Evolutionary conservation across 2,888 invertebrate genomes (phyloP), one percentile per base, ranked within the genome.

Genomic region (Odontocolon sp.): DNA sequence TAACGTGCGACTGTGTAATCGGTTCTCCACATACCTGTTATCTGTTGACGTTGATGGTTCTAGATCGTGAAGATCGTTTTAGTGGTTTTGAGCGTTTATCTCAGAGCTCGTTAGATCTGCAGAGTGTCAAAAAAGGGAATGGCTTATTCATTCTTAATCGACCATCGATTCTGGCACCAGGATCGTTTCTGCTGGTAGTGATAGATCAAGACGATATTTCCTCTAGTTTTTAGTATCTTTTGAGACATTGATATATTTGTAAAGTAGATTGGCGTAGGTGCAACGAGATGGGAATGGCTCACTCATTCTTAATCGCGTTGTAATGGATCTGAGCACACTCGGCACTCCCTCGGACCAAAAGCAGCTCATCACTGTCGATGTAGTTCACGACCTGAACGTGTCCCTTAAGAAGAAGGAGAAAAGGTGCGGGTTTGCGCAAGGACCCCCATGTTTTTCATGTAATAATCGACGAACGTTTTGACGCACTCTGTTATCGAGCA

Each of bases 221-320:
- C 23, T 2, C 18, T n/a, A n/a, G n/a, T n/a, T n/a, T n/a, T n/a
- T n/a, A n/a, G 9, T 36, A 28, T 3, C 31, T 28, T 28, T 28
- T 28, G 9, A 9, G 52, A 21, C 11, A 11, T 11, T 11, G 31
- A 28, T 18, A 18, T 8, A 31, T 16, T 40, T 38, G 23, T 26
- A 21, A 38, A 57, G 26, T 14, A 11, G 31, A 9, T 3, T 6
- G 33, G 36, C 2, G 11, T 36, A 23, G 57, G 33, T 47, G 45
- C 28, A 16, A 14, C 11, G 63, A 14, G 26, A 28, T 33, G 23
- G 16, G 50, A 36, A 23, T 52, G 18, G 21, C 21, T 57, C 57
- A 54, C 56, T 61, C 54, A 68, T 61, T 33, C 45, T 63, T 31
- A 57, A 63, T 64, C 54, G 28, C 45, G n/a, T n/a, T n/a, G n/a